phyloP scores from a whole-genome alignment of 53 echinoderm and acorn worm species.

The Arbacia lixula region DNA sequence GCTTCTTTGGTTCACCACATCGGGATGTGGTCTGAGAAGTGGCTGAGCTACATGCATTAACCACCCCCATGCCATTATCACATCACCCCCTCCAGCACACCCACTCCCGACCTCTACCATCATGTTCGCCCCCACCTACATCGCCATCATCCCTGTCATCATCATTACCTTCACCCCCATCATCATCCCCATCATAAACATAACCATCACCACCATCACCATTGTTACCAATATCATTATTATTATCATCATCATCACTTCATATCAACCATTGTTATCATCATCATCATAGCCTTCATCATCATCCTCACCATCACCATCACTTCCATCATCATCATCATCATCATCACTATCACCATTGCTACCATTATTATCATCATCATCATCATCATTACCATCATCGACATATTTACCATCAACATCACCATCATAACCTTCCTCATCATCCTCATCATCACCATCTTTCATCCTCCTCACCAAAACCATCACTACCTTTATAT shows the following conservation, averaged over 20 bases:
- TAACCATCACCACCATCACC: not conserved
- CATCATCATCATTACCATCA: not conserved
- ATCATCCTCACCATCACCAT: constrained; percentile 12
- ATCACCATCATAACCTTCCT: not conserved
- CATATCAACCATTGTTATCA: not conserved
- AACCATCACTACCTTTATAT: not conserved
- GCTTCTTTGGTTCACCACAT: too few species aligned
- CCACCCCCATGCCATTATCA: too few species aligned
- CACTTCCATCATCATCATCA: not conserved
- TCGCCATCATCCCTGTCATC: not conserved
- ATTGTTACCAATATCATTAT: not conserved
- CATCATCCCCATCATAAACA: not conserved
- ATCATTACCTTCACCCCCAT: not conserved
- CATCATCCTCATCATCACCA: constrained; percentile 5
- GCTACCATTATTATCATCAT: not conserved
- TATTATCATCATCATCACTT: not conserved
- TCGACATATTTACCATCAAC: not conserved
- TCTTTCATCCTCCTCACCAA: not conserved
- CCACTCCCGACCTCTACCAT: not conserved
- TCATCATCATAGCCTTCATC: not conserved
- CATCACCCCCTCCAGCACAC: too few species aligned
- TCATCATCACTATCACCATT: constrained; percentile 9
- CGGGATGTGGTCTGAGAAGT: too few species aligned
- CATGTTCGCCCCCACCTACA: not conserved
- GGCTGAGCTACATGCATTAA: too few species aligned